phyloP scores from a whole-genome alignment of 2,113 vertebrate species.

The Hippocampus comes region DNA sequence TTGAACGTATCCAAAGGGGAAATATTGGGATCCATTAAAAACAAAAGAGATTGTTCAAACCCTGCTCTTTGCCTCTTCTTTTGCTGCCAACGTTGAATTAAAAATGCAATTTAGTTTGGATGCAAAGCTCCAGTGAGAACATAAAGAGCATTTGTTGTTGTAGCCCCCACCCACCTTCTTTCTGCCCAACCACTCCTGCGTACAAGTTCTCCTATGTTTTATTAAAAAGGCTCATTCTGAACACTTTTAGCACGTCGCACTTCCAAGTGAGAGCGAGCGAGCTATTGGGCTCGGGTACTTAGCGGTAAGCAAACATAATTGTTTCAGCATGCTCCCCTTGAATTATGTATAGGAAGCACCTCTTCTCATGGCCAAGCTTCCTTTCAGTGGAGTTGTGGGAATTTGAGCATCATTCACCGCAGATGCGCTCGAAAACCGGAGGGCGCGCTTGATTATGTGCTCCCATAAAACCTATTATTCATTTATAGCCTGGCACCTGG shows the following conservation, averaged over 20 bases:
- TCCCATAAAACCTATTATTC: slow-evolving; percentile 69
- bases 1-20: slow-evolving; percentile 9
- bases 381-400: slow-evolving; percentile 69
- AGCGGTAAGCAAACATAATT: slow-evolving; percentile 68
- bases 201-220: slow-evolving; percentile 59
- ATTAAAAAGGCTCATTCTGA: slow-evolving; percentile 55
- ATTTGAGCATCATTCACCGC: slow-evolving; percentile 65
- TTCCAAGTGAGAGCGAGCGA: slow-evolving; percentile 61
- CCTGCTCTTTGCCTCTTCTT: slow-evolving; percentile 31
- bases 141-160: slow-evolving; percentile 51
- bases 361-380: slow-evolving; percentile 63
- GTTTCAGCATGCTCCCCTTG: slow-evolving; percentile 65
- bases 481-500: slow-evolving; percentile 72
- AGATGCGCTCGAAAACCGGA: slow-evolving; percentile 61
- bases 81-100: slow-evolving; percentile 30
- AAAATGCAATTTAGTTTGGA: slow-evolving; percentile 49
- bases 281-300: slow-evolving; percentile 62
- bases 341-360: slow-evolving; percentile 71
- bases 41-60: slow-evolving; percentile 17
- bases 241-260: slow-evolving; percentile 56
- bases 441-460: slow-evolving; percentile 55
- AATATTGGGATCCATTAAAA: slow-evolving; percentile 54
- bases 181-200: slow-evolving; percentile 38
- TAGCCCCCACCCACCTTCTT: background rate
- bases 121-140: slow-evolving; percentile 47